Evolutionary conservation across 2,888 invertebrate species (phyloP), one percentile per base, ranked within the genome.

Genomic region (Idaea straminata): DNA sequence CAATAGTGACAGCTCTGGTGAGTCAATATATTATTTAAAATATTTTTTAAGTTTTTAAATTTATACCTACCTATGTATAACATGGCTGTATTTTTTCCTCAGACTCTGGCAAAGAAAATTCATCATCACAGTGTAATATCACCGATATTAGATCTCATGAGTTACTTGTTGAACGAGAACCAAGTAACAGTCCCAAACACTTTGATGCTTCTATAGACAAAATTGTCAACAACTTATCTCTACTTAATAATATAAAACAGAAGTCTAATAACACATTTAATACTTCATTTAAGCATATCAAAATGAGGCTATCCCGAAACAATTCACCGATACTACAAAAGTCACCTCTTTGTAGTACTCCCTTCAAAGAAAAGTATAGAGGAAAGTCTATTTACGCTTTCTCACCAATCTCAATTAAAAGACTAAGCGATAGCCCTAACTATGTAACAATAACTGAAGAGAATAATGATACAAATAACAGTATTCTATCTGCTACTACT

Each of bases 61-160:
- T 38, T 57, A 36, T 7, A 62, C 25, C 38, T 7, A 7, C 61
- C 16, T 36, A 60, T 35, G 57, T 59, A 60, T 57, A 25, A 10
- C 7, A 47, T 47, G 10, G 61, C 61, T 16, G 62, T 57, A 61
- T 66, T 58, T 64, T 59, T 67, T 67, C 85, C 85, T 61, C 79
- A 92, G 91, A 85, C 66, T 86, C 87, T 15, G 86, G 88, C 16
- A 90, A 91, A 77, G 92, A 91, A 82, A 91, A 91, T 64, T 72
- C 77, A 5, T 68, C 67, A 68, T 68, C 57, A 62, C 58, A 61
- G 69, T 77, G 65, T 35, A 83, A 90, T 70, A 69, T 70, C 15
- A 84, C 88, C 61, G 83, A 91, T 71, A 82, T 92, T 62, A 80
- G 78, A 70, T 70, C 80, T 47, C 83, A 90, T 74, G 72, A 87